Conservation (phyloP, 2,888 invertebrate genomes). For the Tetropium fuscum region DNA sequence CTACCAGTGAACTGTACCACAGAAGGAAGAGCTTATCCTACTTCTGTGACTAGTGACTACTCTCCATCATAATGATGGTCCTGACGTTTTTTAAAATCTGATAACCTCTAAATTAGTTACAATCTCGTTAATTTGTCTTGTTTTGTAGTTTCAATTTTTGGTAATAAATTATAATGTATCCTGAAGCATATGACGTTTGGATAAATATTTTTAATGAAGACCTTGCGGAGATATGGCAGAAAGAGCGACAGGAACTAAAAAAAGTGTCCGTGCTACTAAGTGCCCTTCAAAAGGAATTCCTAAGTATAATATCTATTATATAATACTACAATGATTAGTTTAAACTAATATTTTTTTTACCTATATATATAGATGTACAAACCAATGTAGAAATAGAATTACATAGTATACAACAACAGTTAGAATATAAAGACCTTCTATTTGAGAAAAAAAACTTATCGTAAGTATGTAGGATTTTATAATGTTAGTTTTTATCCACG, state of each 20-base stretch:
- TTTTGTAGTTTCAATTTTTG: neutral
- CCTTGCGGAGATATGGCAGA: slow-evolving; percentile 39
- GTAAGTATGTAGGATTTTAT: slow-evolving; percentile 18
- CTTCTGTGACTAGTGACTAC: too few species aligned
- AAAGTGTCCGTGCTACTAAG: slow-evolving; percentile 43
- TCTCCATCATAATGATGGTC: too few species aligned
- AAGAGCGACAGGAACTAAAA: slow-evolving; percentile 43
- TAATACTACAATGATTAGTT: neutral
- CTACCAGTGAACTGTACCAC: too few species aligned
- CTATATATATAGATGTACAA: slow-evolving; percentile 33
- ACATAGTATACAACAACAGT: slow-evolving; percentile 27
- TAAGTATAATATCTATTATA: slow-evolving; percentile 33
- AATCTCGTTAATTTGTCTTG: neutral
- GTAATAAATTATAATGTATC: slow-evolving; percentile 23
- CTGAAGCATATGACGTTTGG: slow-evolving; percentile 44
- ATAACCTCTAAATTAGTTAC: too few species aligned
- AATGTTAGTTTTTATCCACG: too few species aligned
- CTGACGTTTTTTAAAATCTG: too few species aligned
- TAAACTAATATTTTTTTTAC: neutral
- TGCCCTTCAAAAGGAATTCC: slow-evolving; percentile 47
- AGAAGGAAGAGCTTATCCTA: too few species aligned
- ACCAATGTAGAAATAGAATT: slow-evolving; percentile 30
- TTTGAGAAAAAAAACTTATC: slow-evolving; percentile 19
- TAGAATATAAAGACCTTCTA: slow-evolving; percentile 31
- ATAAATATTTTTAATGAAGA: slow-evolving; percentile 45